Percentiles rank a stretch among this genome's conserved stretches.
Conservation (phyloP, 2,113 vertebrate genomes). For the Aplodontia rufa region DNA sequence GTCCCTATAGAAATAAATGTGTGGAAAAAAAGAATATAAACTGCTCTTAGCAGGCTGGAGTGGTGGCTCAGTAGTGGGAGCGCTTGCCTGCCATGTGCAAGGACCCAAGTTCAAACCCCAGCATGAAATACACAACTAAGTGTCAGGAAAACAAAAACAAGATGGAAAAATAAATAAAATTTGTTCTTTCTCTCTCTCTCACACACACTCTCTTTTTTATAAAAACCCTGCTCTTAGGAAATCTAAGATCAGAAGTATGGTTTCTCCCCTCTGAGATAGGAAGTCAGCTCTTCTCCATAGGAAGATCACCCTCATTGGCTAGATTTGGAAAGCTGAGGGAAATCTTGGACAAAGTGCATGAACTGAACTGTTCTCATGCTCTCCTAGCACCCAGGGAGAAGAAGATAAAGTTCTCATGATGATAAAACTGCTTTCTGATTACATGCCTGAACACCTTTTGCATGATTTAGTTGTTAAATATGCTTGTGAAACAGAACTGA, state of each 20-base stretch:
- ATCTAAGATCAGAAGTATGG: background rate
- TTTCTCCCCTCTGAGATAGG: background rate
- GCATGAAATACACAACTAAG: too few species aligned
- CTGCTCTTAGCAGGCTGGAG: background rate
- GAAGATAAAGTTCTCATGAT: slow-evolving; percentile 5
- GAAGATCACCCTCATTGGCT: background rate
- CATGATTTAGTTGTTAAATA: slow-evolving; percentile 32
- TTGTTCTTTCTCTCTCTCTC: too few species aligned
- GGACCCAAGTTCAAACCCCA: too few species aligned
- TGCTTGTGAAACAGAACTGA: slow-evolving; percentile 25
- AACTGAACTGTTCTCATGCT: background rate
- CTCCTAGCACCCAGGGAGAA: background rate
- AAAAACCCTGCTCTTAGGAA: slow-evolving; percentile 8
- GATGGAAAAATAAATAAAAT: too few species aligned
- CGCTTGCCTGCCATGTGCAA: too few species aligned
- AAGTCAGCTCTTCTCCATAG: background rate
- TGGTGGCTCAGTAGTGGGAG: too few species aligned
- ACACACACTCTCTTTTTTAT: too few species aligned
- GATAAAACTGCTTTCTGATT: slow-evolving; percentile 25
- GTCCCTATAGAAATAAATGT: background rate
- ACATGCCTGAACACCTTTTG: background rate
- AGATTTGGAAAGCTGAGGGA: slow-evolving; percentile 6
- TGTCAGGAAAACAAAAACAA: too few species aligned
- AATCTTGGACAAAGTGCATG: background rate
- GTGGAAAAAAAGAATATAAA: slow-evolving; percentile 16